Base-by-base conservation (phyloP, 2,797 vertebrate genomes). In the Thripadectes ignobilis region DNA sequence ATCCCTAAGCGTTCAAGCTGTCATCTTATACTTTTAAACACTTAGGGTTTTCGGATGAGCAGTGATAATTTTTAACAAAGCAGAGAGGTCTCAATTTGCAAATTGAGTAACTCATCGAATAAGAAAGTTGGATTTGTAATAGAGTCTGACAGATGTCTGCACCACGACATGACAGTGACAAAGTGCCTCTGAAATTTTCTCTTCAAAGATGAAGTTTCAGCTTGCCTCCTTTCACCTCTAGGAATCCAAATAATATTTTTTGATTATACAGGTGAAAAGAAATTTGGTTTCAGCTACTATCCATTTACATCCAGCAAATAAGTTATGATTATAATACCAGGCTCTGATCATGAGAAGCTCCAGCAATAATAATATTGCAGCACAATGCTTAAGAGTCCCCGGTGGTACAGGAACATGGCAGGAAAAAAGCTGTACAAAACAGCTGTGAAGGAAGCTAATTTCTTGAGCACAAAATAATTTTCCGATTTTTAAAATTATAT, bases 171-270 rank as follows among this genome's bases (percentile, higher is more conserved):
- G 95, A 94, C 92, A 96, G 87, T 95, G 93, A 97, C 94, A 97
- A 96, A 97, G 88, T 96, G 72, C 92, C 94, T 96, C 92, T 96
- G 96, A 96, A 97, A 95, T 95, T 95, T 97, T 96, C 90, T 95
- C 87, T 97, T 96, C 91, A 96, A 96, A 97, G 90, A 96, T 97
- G 89, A 96, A 96, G 88, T 77, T 96, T 91, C 93, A 90, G 84
- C 88, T 97, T 95, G 89, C 95, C 94, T 97, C 89, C 78, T 96
- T 96, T 96, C 93, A 97, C 94, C 95, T 93, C 92, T 78, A 92
- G 89, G 89, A 94, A 96, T 91, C 93, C 95, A 96, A 96, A 96
- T 96, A 96, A 92, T 93, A 95, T 85, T 96, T 95, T 95, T 83
- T 96, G 59, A 95, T 96, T 96, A 95, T 92, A 84, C 76, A 96